phyloP scores from a whole-genome alignment of 2,888 invertebrate species.

The Heliconius cydno region DNA sequence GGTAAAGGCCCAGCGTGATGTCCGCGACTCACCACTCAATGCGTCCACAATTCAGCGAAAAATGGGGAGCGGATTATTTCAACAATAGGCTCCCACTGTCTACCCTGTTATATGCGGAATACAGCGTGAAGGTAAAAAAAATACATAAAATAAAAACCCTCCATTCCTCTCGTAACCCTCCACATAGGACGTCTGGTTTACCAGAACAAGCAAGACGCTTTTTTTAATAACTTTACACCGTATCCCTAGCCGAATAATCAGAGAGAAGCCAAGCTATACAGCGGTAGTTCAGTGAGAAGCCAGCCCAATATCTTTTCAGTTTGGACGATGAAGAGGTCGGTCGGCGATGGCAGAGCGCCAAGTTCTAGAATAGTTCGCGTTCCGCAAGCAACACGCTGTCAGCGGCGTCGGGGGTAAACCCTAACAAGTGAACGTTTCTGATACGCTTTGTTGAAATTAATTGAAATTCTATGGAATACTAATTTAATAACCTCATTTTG shows the following conservation, averaged over 20 bases:
- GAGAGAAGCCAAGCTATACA: neutral
- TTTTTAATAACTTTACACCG: too few relatives aligned
- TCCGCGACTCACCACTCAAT: neutral
- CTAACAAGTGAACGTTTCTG: constrained; percentile 17
- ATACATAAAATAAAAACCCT: neutral
- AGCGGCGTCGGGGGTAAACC: constrained; percentile 28
- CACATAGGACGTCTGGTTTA: too few relatives aligned
- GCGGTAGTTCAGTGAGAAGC: neutral
- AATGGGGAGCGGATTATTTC: neutral
- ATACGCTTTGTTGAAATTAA: constrained; percentile 27
- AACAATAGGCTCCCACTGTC: neutral
- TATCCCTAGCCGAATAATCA: too few relatives aligned
- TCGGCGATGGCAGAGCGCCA: constrained; percentile 37
- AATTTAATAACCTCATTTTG: neutral
- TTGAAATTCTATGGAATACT: constrained; percentile 5
- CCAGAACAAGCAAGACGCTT: too few relatives aligned
- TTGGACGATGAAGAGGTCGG: constrained; percentile 14
- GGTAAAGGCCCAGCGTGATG: neutral
- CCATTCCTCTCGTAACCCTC: too few relatives aligned
- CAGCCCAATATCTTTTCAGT: constrained; percentile 15
- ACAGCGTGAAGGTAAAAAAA: neutral
- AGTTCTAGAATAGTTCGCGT: constrained; percentile 44
- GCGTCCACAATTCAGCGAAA: neutral
- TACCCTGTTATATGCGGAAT: neutral
- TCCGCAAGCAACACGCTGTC: constrained; percentile 27